phyloP scores from a whole-genome alignment of 2,113 vertebrate species.

The Oreochromis niloticus region DNA sequence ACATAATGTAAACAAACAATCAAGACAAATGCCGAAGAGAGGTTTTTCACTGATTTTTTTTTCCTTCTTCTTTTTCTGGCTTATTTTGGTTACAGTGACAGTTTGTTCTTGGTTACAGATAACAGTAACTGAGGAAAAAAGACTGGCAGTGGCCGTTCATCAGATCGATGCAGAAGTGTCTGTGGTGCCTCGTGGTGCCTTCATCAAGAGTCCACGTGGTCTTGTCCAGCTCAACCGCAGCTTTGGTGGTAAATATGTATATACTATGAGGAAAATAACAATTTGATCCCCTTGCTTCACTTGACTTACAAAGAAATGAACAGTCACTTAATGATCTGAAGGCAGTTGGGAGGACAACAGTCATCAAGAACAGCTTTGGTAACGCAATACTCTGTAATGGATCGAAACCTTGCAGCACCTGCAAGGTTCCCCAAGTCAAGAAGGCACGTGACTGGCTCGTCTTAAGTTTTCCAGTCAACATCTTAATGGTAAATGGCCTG shows the following conservation, averaged over 20 bases:
- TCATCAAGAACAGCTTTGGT: not conserved
- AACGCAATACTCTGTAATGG: not conserved
- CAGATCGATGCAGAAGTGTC: constrained; percentile 83
- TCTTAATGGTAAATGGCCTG: too few species aligned
- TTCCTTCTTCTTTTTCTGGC: not conserved
- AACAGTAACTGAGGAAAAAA: constrained; percentile 81
- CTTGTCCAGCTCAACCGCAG: constrained; percentile 79
- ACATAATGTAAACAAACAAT: not conserved
- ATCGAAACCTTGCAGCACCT: not conserved
- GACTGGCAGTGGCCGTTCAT: constrained; percentile 78
- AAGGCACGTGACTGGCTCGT: not conserved
- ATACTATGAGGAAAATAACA: not conserved
- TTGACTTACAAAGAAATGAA: not conserved
- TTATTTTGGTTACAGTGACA: not conserved
- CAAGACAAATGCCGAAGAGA: not conserved
- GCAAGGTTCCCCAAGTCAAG: not conserved
- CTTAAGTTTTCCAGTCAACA: not conserved
- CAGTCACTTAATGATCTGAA: not conserved
- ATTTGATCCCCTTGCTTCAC: not conserved
- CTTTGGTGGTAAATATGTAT: constrained; percentile 80
- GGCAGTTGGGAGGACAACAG: not conserved
- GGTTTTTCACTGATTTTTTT: not conserved
- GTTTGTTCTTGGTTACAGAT: constrained; percentile 47
- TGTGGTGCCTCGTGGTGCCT: constrained; percentile 83
- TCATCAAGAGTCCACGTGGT: constrained; percentile 78